Conservation (phyloP, 2,888 invertebrate species). For the Himalopsyche tibetana region DNA sequence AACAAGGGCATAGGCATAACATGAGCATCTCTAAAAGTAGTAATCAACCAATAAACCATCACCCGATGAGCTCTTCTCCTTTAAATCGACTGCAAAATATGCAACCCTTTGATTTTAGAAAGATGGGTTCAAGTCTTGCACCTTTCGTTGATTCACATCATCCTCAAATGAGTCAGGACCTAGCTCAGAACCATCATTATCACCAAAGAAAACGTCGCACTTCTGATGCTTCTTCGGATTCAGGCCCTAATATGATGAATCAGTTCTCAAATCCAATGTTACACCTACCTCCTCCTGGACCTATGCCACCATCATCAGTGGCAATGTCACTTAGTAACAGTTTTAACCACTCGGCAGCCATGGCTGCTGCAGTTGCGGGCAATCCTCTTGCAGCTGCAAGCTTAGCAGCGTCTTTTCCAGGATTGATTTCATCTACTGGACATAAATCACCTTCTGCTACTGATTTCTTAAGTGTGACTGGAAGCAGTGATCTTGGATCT, state of each 20-base stretch:
- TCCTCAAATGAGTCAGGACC: constrained; percentile 68
- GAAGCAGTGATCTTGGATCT: constrained; percentile 68
- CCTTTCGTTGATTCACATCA: constrained; percentile 70
- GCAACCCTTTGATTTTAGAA: constrained; percentile 96
- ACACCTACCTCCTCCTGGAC: constrained; percentile 78
- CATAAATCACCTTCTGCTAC: constrained; percentile 73
- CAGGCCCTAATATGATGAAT: constrained; percentile 78
- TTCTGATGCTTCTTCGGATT: constrained; percentile 71
- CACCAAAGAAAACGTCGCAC: constrained; percentile 74
- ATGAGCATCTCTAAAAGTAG: constrained; percentile 54
- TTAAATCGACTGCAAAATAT: constrained; percentile 93
- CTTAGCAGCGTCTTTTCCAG: constrained; percentile 80
- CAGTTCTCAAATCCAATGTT: constrained; percentile 81
- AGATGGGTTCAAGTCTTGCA: constrained; percentile 76
- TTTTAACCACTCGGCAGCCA: constrained; percentile 80
- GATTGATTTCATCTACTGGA: constrained; percentile 78
- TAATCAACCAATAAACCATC: constrained; percentile 53
- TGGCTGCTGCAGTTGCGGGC: constrained; percentile 80
- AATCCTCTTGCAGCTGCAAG: constrained; percentile 79
- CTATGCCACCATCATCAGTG: constrained; percentile 78
- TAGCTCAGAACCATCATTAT: constrained; percentile 66
- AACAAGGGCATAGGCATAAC: constrained; percentile 49
- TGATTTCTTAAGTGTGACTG: constrained; percentile 71
- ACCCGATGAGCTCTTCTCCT: constrained; percentile 84
- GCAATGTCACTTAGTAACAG: constrained; percentile 76